phyloP scores from a whole-genome alignment of 2,113 vertebrate species.

The Hirundichthys speculiger region DNA sequence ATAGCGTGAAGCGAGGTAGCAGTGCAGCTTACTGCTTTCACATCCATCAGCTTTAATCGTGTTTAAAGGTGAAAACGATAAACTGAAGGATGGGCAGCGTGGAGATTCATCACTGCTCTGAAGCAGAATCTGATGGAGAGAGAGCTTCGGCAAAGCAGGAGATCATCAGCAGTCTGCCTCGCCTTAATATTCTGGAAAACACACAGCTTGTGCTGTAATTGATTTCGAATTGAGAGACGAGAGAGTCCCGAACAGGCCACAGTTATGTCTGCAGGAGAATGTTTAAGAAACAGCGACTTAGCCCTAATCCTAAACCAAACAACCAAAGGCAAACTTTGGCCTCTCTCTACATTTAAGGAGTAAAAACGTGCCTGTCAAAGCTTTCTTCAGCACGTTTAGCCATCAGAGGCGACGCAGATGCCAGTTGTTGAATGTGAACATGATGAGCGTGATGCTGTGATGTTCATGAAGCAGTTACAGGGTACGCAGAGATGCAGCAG shows the following conservation, averaged over 20 bases:
- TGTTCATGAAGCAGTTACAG: neutral
- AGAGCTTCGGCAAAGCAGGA: too few relatives aligned
- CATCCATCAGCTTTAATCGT: conserved; percentile 27
- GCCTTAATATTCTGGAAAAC: neutral
- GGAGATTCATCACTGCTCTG: too few relatives aligned
- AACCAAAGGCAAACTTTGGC: conserved; percentile 11
- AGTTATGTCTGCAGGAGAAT: conserved; percentile 44
- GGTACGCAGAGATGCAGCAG: too few relatives aligned
- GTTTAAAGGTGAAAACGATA: conserved; percentile 9
- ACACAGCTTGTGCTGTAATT: neutral
- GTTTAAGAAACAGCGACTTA: conserved; percentile 65
- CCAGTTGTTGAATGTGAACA: neutral
- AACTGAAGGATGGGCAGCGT: too few relatives aligned
- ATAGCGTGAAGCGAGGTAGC: conserved; percentile 4
- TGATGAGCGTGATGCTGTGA: neutral
- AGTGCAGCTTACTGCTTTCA: conserved; percentile 10
- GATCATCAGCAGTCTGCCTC: neutral
- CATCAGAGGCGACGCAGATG: neutral
- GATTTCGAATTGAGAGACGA: conserved; percentile 5
- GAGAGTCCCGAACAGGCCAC: neutral
- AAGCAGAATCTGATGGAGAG: too few relatives aligned
- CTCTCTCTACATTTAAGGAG: conserved; percentile 17
- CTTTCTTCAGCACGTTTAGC: neutral
- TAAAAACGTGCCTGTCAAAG: neutral
- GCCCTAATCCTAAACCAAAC: conserved; percentile 66